phyloP scores from a whole-genome alignment of 2,888 invertebrate genomes.

The Gastracanthus pulcherrimus region DNA sequence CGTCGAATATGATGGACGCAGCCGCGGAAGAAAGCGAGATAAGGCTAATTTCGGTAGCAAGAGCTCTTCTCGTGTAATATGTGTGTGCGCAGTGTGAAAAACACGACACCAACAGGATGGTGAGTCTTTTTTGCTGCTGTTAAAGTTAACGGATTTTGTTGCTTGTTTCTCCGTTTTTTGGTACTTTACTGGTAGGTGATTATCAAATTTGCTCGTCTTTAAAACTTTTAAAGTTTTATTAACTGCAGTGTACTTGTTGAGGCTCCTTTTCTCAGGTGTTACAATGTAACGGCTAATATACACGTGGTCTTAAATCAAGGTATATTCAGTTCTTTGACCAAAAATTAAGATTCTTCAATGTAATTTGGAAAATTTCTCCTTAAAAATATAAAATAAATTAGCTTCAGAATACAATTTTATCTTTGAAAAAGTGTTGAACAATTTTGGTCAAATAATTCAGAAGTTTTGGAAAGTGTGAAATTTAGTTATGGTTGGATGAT shows the following conservation, averaged over 20 bases:
- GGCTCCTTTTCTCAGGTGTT: conserved; percentile 24
- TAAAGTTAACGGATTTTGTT: conserved; percentile 34
- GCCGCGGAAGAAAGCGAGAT: conserved; percentile 37
- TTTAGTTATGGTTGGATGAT: no score
- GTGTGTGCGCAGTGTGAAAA: background rate
- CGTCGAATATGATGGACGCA: conserved; percentile 27
- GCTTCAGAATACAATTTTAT: no score
- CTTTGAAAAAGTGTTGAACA: no score
- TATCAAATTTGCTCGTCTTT: conserved; percentile 53
- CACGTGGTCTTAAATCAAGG: background rate
- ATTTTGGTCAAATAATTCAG: no score
- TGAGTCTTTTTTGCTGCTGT: conserved; percentile 18
- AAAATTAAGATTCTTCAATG: no score
- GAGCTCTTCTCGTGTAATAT: background rate
- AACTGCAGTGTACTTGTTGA: background rate
- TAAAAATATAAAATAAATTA: no score
- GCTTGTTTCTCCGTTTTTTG: background rate
- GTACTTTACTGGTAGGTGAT: conserved; percentile 7
- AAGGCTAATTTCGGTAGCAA: conserved; percentile 40
- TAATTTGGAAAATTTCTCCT: no score
- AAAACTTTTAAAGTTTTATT: conserved; percentile 12
- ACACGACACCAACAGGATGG: background rate
- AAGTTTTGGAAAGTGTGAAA: no score
- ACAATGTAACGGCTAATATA: conserved; percentile 16
- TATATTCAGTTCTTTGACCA: no score